Base-by-base conservation (phyloP, 1,140 invertebrate genomes). In the Atta colombica region DNA sequence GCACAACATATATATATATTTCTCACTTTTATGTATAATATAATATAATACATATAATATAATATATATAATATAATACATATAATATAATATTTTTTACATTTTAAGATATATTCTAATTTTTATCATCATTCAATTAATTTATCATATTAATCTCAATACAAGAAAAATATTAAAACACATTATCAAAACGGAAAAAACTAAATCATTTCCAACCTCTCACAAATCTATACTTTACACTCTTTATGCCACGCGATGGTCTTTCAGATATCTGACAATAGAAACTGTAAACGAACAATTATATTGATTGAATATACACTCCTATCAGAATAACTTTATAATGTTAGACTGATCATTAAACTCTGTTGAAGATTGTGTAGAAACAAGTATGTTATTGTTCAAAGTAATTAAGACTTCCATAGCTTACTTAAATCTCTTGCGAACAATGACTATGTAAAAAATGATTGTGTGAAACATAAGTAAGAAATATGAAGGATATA, bases 351-450 rank as follows among this genome's bases (percentile, higher is more conserved):
- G 16, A 55, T 28, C 66, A 7, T 12, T 5, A 72, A 82, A 49
- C 66, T 60, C 69, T 21, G n/a, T 0, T 14, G 0, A 18, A 72
- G 39, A 49, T 60, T 25, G 31, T 60, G 25, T 35, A 35, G 14
- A 25, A 31, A 39, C 8, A 14, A 39, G 3, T 16, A 35, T 28
- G 39, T 45, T 45, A 1, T 74, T 61, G 18, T 87, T 89, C 6
- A 55, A 89, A 87, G 80, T 87, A 58, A 71, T 90, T 12, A 89
- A 77, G 84, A 72, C 81, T 71, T 77, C 89, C 2, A 14, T 87
- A 8, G 65, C 60, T 16, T 91, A 88, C 88, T 68, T 91, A 31
- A 91, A 91, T 86, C n/a, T 85, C n/a, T 75, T 87, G 8, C 61
- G 71, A 53, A 71, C 63, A 5, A 5, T 77, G 21, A 63, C 49